A percentile compares a stretch with the other conserved stretches of the same genome.
phyloP scores from a whole-genome alignment of 2,888 invertebrate genomes.

The Cerastoderma edule region DNA sequence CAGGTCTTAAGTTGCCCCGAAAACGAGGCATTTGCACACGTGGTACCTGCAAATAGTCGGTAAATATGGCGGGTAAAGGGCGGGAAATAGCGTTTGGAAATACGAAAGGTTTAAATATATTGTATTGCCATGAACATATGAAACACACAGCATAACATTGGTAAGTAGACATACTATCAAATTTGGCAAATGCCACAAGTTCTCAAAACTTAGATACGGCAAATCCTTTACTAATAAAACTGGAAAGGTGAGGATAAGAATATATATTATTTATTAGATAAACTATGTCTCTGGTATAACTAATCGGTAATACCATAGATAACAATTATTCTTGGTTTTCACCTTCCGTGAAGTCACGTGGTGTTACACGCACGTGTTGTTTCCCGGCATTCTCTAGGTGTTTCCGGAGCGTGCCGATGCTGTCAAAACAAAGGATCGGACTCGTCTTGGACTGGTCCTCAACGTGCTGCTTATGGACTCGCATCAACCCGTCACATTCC shows the following conservation, averaged over 20 bases:
- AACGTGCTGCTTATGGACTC: constrained; percentile 79
- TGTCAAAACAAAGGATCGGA: constrained; percentile 81
- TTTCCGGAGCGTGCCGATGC: constrained; percentile 72
- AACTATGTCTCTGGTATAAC: too few relatives aligned
- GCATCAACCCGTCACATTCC: constrained; percentile 79
- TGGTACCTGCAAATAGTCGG: constrained; percentile 79
- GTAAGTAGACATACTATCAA: too few relatives aligned
- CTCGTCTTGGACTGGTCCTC: constrained; percentile 62
- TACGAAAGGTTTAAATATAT: too few relatives aligned
- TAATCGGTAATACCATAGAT: too few relatives aligned
- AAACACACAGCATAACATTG: too few relatives aligned
- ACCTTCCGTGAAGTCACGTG: constrained; percentile 77
- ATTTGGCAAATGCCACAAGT: too few relatives aligned
- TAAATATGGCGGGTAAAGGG: too few relatives aligned
- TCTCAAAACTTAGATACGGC: background rate
- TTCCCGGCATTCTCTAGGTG: constrained; percentile 71
- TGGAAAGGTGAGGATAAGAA: background rate
- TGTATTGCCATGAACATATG: too few relatives aligned
- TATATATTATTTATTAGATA: background rate
- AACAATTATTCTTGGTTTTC: too few relatives aligned
- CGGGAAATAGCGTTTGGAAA: too few relatives aligned
- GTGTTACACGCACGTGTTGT: constrained; percentile 69
- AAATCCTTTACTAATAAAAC: background rate
- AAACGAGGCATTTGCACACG: constrained; percentile 79
- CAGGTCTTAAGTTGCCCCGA: constrained; percentile 72